phyloP scores from a whole-genome alignment of 2,113 vertebrate genomes.

The Picathartes gymnocephalus region DNA sequence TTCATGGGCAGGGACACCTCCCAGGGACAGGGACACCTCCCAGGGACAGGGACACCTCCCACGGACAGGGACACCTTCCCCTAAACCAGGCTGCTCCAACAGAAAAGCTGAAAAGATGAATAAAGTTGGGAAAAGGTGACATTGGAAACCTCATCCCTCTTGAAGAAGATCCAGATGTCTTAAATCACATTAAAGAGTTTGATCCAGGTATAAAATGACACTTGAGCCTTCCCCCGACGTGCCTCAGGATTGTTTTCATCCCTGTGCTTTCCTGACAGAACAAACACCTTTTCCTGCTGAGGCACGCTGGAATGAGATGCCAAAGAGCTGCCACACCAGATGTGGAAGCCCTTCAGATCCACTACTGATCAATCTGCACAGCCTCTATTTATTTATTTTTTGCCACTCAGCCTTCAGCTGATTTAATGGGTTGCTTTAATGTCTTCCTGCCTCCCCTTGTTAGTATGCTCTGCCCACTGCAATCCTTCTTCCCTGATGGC shows the following conservation, averaged over 20 bases:
- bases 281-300: slow-evolving; percentile 42
- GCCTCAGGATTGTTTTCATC: neutral
- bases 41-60: too few species aligned
- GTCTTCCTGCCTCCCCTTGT: neutral
- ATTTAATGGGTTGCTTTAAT: slow-evolving; percentile 14
- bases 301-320: slow-evolving; percentile 23
- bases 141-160: neutral
- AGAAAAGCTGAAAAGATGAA: neutral
- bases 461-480: neutral
- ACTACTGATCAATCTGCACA: slow-evolving; percentile 22
- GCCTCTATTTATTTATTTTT: slow-evolving; percentile 20
- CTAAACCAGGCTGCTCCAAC: neutral
- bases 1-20: neutral
- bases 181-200: neutral
- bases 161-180: neutral
- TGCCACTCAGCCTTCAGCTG: slow-evolving; percentile 25
- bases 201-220: neutral
- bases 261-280: neutral
- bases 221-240: neutral
- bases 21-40: neutral
- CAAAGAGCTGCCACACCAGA: slow-evolving; percentile 40
- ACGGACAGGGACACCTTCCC: neutral
- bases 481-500: neutral
- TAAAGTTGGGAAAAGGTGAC: neutral
- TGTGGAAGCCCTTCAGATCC: slow-evolving; percentile 54